Percentiles rank a stretch among this genome's conserved stretches.
Evolutionary conservation across 2,888 invertebrate species (phyloP).

Genomic region (Creontiades dilutus): DNA sequence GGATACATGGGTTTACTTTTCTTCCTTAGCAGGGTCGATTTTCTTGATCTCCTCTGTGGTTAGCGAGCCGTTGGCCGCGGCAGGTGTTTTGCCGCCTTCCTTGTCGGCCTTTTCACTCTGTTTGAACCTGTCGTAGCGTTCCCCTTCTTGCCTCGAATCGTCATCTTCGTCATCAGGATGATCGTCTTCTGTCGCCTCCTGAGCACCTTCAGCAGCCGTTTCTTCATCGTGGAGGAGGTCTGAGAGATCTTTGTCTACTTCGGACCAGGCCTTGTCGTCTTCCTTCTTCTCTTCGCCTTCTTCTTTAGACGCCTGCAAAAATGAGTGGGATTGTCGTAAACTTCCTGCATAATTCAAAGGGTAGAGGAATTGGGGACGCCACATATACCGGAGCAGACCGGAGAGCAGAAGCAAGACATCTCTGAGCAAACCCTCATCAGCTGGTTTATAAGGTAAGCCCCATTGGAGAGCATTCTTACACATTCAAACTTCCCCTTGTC

Average conservation of each 20-base stretch:
- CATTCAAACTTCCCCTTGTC: no score
- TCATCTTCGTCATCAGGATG: slow-evolving; percentile 82
- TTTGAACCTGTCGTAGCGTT: slow-evolving; percentile 81
- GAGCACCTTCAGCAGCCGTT: slow-evolving; percentile 78
- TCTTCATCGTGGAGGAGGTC: slow-evolving; percentile 78
- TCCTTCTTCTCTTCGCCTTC: slow-evolving; percentile 82
- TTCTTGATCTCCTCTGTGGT: slow-evolving; percentile 49
- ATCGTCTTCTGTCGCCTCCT: slow-evolving; percentile 77
- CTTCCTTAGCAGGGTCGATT: slow-evolving; percentile 4
- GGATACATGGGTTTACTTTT: slow-evolving; percentile 21
- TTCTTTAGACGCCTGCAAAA: slow-evolving; percentile 73
- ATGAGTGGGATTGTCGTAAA: neutral
- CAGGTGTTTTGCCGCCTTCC: slow-evolving; percentile 45
- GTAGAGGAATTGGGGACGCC: no score
- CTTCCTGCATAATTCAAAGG: no score
- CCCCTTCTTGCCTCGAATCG: slow-evolving; percentile 78
- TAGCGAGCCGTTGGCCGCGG: slow-evolving; percentile 44
- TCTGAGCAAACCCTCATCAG: no score
- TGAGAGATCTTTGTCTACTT: slow-evolving; percentile 89
- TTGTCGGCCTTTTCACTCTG: slow-evolving; percentile 52
- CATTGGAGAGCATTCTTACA: no score
- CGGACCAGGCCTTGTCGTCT: slow-evolving; percentile 88
- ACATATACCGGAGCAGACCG: no score
- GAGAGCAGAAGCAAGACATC: no score
- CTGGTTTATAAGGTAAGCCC: no score